phyloP scores from a whole-genome alignment of 30 jellyfish, hydroid and myxozoan genomes.

The Hydractinia symbiolongicarpus region DNA sequence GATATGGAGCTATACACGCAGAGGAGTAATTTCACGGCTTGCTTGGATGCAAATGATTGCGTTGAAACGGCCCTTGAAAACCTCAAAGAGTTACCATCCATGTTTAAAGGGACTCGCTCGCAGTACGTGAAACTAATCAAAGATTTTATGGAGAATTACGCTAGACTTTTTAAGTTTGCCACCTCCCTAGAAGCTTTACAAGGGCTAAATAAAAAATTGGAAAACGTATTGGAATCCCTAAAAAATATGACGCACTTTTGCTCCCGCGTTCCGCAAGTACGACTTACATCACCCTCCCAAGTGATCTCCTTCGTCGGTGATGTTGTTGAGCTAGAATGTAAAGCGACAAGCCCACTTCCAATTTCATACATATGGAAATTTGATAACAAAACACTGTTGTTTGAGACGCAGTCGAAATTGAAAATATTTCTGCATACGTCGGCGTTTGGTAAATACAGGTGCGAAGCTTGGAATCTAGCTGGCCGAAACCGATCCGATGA shows the following conservation, averaged over 20 bases:
- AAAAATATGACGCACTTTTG: conserved; percentile 28
- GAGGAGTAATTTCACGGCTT: conserved; percentile 39
- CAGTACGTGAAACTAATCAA: neutral
- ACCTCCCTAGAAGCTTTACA: too few species aligned
- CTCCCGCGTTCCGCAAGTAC: conserved; percentile 36
- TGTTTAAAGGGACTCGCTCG: neutral
- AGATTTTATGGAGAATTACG: too few species aligned
- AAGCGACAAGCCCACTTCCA: conserved; percentile 28
- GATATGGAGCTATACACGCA: conserved; percentile 50
- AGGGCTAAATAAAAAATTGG: too few species aligned
- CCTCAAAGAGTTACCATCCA: conserved; percentile 40
- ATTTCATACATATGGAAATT: conserved; percentile 38
- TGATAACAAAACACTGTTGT: conserved; percentile 21
- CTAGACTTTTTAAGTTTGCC: too few species aligned
- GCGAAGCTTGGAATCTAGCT: conserved; percentile 32
- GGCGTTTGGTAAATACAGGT: conserved; percentile 36
- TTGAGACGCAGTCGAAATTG: conserved; percentile 17
- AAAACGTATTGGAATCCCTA: too few species aligned
- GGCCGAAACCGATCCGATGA: conserved; percentile 46
- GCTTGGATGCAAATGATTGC: conserved; percentile 50
- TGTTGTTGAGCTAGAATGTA: conserved; percentile 18
- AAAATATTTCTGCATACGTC: conserved; percentile 18
- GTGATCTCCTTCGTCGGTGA: conserved; percentile 20
- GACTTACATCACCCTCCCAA: conserved; percentile 1
- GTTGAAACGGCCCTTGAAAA: conserved; percentile 27